These are phyloP conservation scores for Scaptomyza cyrtandrae DNA, from an alignment of 2,888 invertebrate genomes.

Conservation along the genomic window DNA sequence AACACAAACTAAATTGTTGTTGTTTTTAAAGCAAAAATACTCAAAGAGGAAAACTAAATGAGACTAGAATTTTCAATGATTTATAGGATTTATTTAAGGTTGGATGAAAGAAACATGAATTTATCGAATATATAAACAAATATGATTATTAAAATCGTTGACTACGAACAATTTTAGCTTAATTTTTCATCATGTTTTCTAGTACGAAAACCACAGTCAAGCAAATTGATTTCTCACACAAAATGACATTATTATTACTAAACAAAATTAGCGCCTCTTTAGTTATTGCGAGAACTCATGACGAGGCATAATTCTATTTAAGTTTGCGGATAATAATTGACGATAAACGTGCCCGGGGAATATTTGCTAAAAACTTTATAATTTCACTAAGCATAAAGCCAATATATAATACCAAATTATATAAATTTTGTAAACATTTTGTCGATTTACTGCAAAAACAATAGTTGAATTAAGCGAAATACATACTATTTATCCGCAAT, in stretches of 20 bases:
- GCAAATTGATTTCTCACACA: slow-evolving; percentile 47
- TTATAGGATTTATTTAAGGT: not conserved
- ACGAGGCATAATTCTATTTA: slow-evolving; percentile 26
- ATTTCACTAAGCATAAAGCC: slow-evolving; percentile 29
- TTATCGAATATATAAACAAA: not conserved
- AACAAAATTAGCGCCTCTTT: slow-evolving; percentile 40
- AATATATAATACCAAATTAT: slow-evolving; percentile 17
- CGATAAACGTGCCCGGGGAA: slow-evolving; percentile 35
- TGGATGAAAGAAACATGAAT: too few relatives aligned
- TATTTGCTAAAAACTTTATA: slow-evolving; percentile 25
- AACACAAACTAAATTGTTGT: not conserved
- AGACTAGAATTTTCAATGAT: not conserved
- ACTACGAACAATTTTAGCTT: slow-evolving; percentile 16
- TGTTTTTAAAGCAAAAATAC: not conserved
- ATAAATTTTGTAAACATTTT: slow-evolving; percentile 21
- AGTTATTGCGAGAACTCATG: slow-evolving; percentile 30
- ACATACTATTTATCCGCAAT: slow-evolving; percentile 5
- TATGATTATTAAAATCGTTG: slow-evolving; percentile 3
- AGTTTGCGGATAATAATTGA: slow-evolving; percentile 18
- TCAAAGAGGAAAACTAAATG: not conserved
- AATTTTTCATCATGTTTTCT: slow-evolving; percentile 7
- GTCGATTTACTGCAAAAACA: slow-evolving; percentile 50
- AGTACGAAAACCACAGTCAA: slow-evolving; percentile 10
- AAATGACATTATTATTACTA: slow-evolving; percentile 29
- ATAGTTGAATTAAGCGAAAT: slow-evolving; percentile 35